phyloP scores from a whole-genome alignment of 2,888 invertebrate genomes.

The Adelphocoris suturalis region DNA sequence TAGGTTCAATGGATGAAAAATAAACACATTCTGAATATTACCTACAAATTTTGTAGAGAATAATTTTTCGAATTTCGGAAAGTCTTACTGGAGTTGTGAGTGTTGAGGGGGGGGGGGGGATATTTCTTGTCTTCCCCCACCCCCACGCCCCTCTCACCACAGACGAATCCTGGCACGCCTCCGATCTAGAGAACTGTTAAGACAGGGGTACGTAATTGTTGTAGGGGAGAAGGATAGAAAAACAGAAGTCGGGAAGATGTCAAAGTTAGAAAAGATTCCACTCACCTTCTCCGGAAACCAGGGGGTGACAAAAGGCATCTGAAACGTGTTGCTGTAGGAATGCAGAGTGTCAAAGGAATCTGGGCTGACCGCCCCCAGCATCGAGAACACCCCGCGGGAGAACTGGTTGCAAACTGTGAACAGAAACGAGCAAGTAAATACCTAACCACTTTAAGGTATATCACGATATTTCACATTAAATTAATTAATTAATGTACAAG shows the following conservation, averaged over 20 bases:
- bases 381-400: conserved; percentile 91
- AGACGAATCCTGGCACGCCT: no score
- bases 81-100: not conserved
- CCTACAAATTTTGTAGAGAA: no score
- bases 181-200: not conserved
- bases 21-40: no score
- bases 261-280: not conserved
- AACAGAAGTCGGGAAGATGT: not conserved
- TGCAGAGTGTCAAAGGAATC: conserved; percentile 97
- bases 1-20: no score
- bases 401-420: conserved; percentile 92
- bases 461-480: no score
- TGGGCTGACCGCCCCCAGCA: conserved; percentile 94
- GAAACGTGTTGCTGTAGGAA: conserved; percentile 96
- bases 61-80: not conserved
- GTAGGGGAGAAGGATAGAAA: not conserved
- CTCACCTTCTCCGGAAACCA: conserved; percentile 95
- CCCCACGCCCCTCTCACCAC: no score
- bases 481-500: no score
- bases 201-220: not conserved
- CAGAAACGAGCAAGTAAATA: conserved; percentile 43
- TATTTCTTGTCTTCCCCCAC: no score
- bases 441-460: no score
- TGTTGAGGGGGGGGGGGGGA: no score
- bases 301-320: conserved; percentile 96